A percentile compares a stretch with the other conserved stretches of the same genome.
Evolutionary conservation across 2,888 invertebrate genomes (phyloP).

Genomic region (Mechanitis mazaeus): DNA sequence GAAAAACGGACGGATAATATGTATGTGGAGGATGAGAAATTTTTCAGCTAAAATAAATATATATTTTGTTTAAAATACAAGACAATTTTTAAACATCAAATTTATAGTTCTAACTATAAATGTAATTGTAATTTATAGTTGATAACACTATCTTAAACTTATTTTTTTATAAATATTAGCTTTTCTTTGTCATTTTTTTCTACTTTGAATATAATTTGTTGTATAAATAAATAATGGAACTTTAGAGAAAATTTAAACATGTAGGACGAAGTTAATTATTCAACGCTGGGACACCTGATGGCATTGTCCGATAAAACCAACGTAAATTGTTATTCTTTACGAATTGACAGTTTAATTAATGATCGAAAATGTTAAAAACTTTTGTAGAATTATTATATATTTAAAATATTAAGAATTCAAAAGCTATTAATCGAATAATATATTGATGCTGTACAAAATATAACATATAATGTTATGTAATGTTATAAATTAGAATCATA

Average conservation of each 20-base stretch:
- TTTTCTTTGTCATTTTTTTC: background rate
- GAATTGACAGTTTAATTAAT: conserved; percentile 31
- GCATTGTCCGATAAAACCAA: conserved; percentile 33
- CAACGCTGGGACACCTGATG: conserved; percentile 34
- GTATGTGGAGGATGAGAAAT: conserved; percentile 23
- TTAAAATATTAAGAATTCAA: conserved; percentile 9
- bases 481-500: too few relatives aligned
- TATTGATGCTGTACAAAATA: too few relatives aligned
- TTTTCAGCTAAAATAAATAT: too few relatives aligned
- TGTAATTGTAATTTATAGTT: too few relatives aligned
- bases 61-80: too few relatives aligned
- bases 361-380: conserved; percentile 11
- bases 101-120: too few relatives aligned
- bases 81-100: too few relatives aligned
- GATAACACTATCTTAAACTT: too few relatives aligned
- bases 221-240: background rate
- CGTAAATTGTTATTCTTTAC: conserved; percentile 37
- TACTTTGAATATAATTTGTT: background rate
- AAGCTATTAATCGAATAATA: too few relatives aligned
- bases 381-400: background rate
- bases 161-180: too few relatives aligned
- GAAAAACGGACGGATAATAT: conserved; percentile 24
- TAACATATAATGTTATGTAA: too few relatives aligned
- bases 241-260: conserved; percentile 9
- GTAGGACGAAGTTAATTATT: conserved; percentile 32